Base-by-base conservation (phyloP, 2,797 vertebrate genomes). In the Characodon lateralis region DNA sequence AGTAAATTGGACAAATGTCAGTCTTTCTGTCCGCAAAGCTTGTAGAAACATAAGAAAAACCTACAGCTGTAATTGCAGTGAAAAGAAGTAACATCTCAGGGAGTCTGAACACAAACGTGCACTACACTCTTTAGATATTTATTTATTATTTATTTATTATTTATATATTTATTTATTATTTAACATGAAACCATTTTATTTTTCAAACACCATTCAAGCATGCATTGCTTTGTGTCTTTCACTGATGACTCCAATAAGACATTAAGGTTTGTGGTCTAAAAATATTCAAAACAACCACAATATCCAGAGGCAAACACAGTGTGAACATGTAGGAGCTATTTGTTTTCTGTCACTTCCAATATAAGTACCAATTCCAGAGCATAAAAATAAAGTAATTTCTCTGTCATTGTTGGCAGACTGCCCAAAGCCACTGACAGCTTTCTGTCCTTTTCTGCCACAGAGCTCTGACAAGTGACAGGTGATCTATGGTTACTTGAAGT, bases 391-490 rank as follows among this genome's bases (percentile, higher is more conserved):
- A 92, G 88, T 90, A 35, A 76, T 92, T 91, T 82, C 82, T 88
- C 80, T 74, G 81, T 75, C 71, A 8, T 71, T 13, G 48, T 51
- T 89, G 91, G 88, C 84, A 77, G 61, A 85, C 84, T 82, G 79
- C 88, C 89, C 88, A 79, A 82, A 89, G 83, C 87, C 71, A 73
- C 76, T 78, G 85, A 91, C 48, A 55, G 75, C 72, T 86, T 87
- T 84, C 88, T 89, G 90, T 91, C 88, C 89, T 90, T 87, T 87
- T 85, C 90, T 85, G 86, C 83, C 89, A 75, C 74, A 2, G 73
- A 84, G 79, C 84, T 72, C 76, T 88, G 89, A 92, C 89, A 91
- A 90, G 83, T 93, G 92, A 93, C 92, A 93, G 92, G 90, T 94
- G 93, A 95, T 93, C 89, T 90, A 90, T 91, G 89, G 82, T 88